Conservation (phyloP, 2,888 invertebrate species). For the Parnassius orleans region DNA sequence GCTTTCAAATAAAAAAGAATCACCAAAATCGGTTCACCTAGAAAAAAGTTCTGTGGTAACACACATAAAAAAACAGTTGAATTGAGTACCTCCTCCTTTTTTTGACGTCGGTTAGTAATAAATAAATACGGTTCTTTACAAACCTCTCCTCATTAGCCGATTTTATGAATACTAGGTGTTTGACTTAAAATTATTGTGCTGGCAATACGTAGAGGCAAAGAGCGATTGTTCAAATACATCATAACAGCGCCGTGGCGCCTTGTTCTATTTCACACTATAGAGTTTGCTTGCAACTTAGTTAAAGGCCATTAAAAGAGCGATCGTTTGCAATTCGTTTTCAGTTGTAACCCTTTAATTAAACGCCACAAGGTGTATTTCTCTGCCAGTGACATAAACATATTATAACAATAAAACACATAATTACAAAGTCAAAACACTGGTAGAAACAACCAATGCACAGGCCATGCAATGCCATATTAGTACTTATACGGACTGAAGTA, state of each 20-base stretch:
- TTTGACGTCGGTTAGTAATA: too few relatives aligned
- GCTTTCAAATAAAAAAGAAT: too few relatives aligned
- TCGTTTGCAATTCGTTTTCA: slow-evolving; percentile 12
- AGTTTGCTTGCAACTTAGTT: slow-evolving; percentile 14
- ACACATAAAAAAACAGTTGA: too few relatives aligned
- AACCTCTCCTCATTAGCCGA: too few relatives aligned
- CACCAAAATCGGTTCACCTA: too few relatives aligned
- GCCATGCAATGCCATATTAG: too few relatives aligned
- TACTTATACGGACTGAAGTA: too few relatives aligned
- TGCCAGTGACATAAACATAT: background rate
- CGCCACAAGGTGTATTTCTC: background rate
- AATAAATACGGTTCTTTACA: too few relatives aligned
- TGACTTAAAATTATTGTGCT: slow-evolving; percentile 4
- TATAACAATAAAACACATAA: background rate
- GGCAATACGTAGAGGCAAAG: slow-evolving; percentile 10
- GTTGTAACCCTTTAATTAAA: slow-evolving; percentile 10
- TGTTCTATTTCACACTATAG: slow-evolving; percentile 15
- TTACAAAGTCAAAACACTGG: too few relatives aligned
- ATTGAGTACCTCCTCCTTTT: too few relatives aligned
- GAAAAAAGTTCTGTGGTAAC: too few relatives aligned
- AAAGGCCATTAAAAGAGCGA: slow-evolving; percentile 25
- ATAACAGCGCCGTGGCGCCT: slow-evolving; percentile 23
- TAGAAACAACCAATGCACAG: too few relatives aligned
- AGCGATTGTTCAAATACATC: slow-evolving; percentile 24
- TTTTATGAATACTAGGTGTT: background rate